These are phyloP conservation scores for Palythoa caribaeorum DNA, from an alignment of 92 coral and sea anemone genomes.

Conservation along the genomic window DNA sequence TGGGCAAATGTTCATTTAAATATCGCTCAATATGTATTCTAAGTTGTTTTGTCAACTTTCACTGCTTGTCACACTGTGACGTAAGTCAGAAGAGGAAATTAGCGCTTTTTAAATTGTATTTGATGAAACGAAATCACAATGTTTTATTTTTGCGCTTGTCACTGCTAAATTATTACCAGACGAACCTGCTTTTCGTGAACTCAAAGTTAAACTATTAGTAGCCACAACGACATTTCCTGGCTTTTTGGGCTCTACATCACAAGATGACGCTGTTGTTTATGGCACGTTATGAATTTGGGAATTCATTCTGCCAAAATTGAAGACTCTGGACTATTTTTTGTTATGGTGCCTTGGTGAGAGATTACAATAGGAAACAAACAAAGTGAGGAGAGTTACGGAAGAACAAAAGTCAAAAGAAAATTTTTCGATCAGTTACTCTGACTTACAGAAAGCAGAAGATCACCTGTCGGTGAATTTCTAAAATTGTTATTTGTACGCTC, in stretches of 20 bases:
- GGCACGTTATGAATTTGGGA: not conserved
- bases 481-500: too few relatives aligned
- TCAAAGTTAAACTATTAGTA: conserved; percentile 3
- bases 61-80: not conserved
- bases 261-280: conserved; percentile 5
- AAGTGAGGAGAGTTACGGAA: not conserved
- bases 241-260: not conserved
- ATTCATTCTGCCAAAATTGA: not conserved
- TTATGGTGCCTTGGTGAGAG: not conserved
- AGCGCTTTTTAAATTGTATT: not conserved
- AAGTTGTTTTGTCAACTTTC: conserved; percentile 18
- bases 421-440: conserved; percentile 4
- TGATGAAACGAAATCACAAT: not conserved
- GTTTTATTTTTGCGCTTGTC: not conserved
- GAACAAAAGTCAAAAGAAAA: not conserved
- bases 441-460: not conserved
- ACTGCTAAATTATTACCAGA: not conserved
- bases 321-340: not conserved
- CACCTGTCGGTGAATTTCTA: not conserved
- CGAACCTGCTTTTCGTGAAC: too few relatives aligned
- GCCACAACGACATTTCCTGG: not conserved
- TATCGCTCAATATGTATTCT: conserved; percentile 21
- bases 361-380: not conserved
- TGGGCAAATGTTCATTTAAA: not conserved
- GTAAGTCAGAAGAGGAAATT: not conserved